Base-by-base conservation (phyloP, 2,888 invertebrate genomes). In the Panorpa germanica region DNA sequence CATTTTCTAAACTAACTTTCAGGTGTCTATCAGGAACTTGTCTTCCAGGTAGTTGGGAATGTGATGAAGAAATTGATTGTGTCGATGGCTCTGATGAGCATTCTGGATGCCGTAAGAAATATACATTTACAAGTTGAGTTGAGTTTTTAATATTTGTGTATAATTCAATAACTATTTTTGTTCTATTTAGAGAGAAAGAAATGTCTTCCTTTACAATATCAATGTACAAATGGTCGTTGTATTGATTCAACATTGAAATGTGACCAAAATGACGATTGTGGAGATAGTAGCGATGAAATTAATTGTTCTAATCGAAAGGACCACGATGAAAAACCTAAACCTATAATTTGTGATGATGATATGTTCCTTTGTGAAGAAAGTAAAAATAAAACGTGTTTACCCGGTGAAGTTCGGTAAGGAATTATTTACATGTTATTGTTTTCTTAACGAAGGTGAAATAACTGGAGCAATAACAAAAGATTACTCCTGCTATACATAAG, bases 51-150 rank as follows among this genome's bases (percentile, higher is more conserved):
- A 53, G 52, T 4, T 70, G 67, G 64, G 58, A 58, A 25, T 81
- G 81, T 43, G 75, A 83, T 42, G 63, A 63, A 1, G 62, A 64
- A 14, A 42, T 45, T 4, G 80, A 83, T 45, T 83, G 81, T 41
- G 39, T 46, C 0, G 80, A 81, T 47, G 58, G 52, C 2, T 68
- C 71, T 1, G 76, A 76, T 43, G 76, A 76, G 52, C 54, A 59
- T 38, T 49, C 63, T 8, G 53, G 58, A 37, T 68, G 68, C 37
- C 49, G 64, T 61, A 47, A 45, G 16, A 11, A 11, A 11, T 24
- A 2, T 50, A 48, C 32, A 34, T 37, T 11, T 32, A 35, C 2
- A 12, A 9, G 1, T 15, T 9, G n/a, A n/a, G n/a, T n/a, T n/a
- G n/a, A n/a, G n/a, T n/a, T n/a, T n/a, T n/a, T n/a, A n/a, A n/a